Evolutionary conservation across 2,797 vertebrate species (phyloP), one percentile per base, ranked within the genome.

Genomic region (Pachyuromys duprasi): DNA sequence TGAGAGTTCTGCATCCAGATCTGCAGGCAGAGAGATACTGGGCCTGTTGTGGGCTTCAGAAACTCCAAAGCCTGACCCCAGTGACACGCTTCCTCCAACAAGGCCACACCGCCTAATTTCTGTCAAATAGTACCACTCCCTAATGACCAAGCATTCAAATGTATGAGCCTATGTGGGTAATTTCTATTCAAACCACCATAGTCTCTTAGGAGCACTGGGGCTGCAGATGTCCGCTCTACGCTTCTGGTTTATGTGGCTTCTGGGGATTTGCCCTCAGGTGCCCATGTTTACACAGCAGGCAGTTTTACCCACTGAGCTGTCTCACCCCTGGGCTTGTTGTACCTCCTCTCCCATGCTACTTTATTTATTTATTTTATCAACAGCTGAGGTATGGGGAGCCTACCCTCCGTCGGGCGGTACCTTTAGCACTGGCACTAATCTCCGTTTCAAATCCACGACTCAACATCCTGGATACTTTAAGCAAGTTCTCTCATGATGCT

Each of bases 401-500:
- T 86, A 99, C 99, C 0, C 98, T 99, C 65, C 99, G 99, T 90
- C 99, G 99, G 79, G 99, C 99, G 0, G 99, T 99, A 24, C 99
- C 99, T 0, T 98, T 99, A 76, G 99, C 99, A 3, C 96, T 99
- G 42, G 99, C 99, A 0, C 99, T 99, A 24, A 99, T 99, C 96
- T 99, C 99, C 0, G 99, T 99, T 97, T 99, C 99, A 89, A 99
- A 99, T 96, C 99, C 99, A 3, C 99, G 99, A 31, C 98, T 99
- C 95, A 99, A 99, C 98, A 99, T 99, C 97, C 98, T 99, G 1
- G 99, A 99, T 98, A 99, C 99, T 0, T 99, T 99, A 92, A 99
- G 99, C 99, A 99, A 99, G 97, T 99, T 99, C 97, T 99, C 99
- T 74, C 99, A 99, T 0, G 99, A 99, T 0, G 99, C 99, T 45